Evolutionary conservation across 2,888 invertebrate genomes (phyloP), one percentile per base, ranked within the genome.

Genomic region (Zelleria hepariella): DNA sequence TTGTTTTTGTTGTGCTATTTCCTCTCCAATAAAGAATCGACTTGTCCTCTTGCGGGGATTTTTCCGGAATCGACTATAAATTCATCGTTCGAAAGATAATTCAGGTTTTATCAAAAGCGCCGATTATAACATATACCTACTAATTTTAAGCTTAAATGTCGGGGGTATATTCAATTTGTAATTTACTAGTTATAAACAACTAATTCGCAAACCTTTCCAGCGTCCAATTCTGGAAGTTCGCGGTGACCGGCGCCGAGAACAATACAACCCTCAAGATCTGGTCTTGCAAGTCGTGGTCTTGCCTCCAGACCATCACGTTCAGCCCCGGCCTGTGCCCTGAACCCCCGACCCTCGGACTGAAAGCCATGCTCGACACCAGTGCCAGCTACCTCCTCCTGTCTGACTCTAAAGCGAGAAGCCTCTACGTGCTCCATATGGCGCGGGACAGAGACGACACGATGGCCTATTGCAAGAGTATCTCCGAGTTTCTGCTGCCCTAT

Each of bases 221-320:
- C 62, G 82, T 82, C 57, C 86, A 94, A 74, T 97, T 98, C 82
- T 99, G 99, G 98, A 97, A 97, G 80, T 98, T 95, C 82, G 97
- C 96, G 0, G 92, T 98, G 51, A 98, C 98, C 0, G 97, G 97
- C 0, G 94, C 96, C 0, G 94, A 95, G 64, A 93, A 95, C 77
- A 98, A 98, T 83, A 93, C 95, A 0, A 95, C 96, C 70, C 87
- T 98, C 59, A 98, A 98, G 82, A 90, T 94, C 55, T 98, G 98
- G 98, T 96, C 96, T 6, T 98, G 98, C 80, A 96, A 98, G 74
- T 91, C 95, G 0, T 99, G 99, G 99, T 91, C 92, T 56, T 98
- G 98, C 73, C 86, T 98, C n/a, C 98, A 97, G 78, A 96, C 94
- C 0, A 92, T 97, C 47, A 91, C 90, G 27, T 94, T 96, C 72